Base-by-base conservation (phyloP, 2,888 invertebrate genomes). In the Chymomyza fuscimana region DNA sequence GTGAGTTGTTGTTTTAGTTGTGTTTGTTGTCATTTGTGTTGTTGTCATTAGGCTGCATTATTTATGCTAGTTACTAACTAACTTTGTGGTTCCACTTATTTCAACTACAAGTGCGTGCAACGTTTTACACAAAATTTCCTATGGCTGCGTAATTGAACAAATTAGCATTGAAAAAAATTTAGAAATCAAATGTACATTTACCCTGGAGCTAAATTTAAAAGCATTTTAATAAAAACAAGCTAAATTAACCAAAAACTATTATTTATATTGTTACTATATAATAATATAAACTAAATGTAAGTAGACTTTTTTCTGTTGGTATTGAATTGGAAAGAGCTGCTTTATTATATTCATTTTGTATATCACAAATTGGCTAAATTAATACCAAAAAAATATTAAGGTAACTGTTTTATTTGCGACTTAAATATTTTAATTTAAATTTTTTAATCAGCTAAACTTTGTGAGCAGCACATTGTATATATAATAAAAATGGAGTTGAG, bases 11-110 rank as follows among this genome's bases (percentile, higher is more conserved):
- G 64, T 54, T 56, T 32, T 19, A 54, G 22, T 65, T 22, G n/a
- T n/a, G 7, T 51, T 25, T 25, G 2, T 56, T 60, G 22, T 25
- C 15, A 9, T 36, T 46, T 46, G 6, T 32, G 32, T 16, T 51
- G 5, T 46, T 46, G 32, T 50, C 25, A 2, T 46, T 51, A 46
- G 9, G 3, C 56, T 62, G 16, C 64, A 74, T 82, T 80, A 83
- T 86, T 87, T 83, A 87, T 87, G 72, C 72, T 70, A 69, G 68
- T 78, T 63, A 56, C 52, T 69, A 87, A 78, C 86, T 78, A 72
- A 86, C 83, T 86, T 87, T 86, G 82, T 66, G 88, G 88, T 76
- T 56, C 50, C 40, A 46, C 40, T 46, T 46, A 46, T 46, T 46
- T 46, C 40, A 46, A 46, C 40, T 46, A 46, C 40, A 46, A 46